Percentiles rank a stretch among this genome's conserved stretches.
Conservation (phyloP, 2,797 vertebrate genomes). For the Tragopan temminckii region DNA sequence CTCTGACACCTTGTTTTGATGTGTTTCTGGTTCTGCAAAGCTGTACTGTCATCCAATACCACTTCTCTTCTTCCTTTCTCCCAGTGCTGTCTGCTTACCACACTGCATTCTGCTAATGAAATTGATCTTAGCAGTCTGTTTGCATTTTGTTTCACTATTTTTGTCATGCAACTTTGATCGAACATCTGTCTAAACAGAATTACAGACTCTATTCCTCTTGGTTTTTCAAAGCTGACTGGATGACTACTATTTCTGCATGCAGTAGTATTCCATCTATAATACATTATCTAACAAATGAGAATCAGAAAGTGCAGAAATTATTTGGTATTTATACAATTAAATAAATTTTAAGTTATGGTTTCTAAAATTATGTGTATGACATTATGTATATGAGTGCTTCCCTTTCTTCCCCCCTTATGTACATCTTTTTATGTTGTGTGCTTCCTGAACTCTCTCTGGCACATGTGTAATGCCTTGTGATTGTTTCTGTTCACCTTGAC, state of each 20-base stretch:
- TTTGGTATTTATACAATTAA: no score
- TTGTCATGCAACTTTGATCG: background rate
- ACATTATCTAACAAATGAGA: background rate
- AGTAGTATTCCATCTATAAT: background rate
- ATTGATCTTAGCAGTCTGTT: background rate
- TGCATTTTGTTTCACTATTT: background rate
- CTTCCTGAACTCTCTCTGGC: background rate
- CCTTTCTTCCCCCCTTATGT: background rate
- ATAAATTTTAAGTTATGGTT: no score
- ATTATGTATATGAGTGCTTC: background rate
- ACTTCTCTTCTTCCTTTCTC: background rate
- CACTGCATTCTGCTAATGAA: background rate
- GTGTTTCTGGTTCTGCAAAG: background rate
- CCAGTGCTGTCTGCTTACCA: background rate
- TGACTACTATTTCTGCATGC: background rate
- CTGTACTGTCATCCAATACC: background rate
- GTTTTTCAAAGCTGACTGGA: background rate
- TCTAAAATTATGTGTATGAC: background rate
- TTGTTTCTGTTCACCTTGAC: background rate
- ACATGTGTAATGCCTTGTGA: rapidly evolving
- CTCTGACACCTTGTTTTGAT: background rate
- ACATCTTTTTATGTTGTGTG: background rate
- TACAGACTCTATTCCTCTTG: background rate
- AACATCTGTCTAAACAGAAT: background rate
- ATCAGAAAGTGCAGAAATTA: background rate